These are phyloP conservation scores for Eira barbara DNA, from an alignment of 2,113 vertebrate species.

Conservation along the genomic window DNA sequence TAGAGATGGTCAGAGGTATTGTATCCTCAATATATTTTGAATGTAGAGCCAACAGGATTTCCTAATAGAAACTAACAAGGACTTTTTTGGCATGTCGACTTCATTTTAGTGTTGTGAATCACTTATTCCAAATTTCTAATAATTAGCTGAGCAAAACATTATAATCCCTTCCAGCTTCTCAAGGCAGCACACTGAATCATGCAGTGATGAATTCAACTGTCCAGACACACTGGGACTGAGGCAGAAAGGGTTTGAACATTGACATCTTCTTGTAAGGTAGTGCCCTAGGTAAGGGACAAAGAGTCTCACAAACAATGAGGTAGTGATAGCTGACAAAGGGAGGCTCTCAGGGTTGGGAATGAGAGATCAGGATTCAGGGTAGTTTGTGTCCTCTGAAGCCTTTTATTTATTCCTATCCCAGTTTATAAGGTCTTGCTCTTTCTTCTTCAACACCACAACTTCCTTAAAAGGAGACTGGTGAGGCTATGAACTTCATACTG, in stretches of 20 bases:
- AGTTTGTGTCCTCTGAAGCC: not conserved
- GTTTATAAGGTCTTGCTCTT: not conserved
- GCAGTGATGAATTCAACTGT: conserved; percentile 3
- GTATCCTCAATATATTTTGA: not conserved
- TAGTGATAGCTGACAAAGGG: not conserved
- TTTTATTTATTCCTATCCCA: not conserved
- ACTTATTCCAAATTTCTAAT: conserved; percentile 30
- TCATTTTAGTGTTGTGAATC: conserved; percentile 17
- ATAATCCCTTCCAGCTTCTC: conserved; percentile 47
- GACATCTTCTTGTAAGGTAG: not conserved
- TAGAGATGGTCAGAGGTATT: not conserved
- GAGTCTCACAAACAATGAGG: not conserved
- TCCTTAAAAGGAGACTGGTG: not conserved
- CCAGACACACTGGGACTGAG: not conserved
- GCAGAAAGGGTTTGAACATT: not conserved
- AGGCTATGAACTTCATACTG: not conserved
- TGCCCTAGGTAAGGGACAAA: not conserved
- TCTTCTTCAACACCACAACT: not conserved
- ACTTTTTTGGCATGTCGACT: not conserved
- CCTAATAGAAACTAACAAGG: not conserved
- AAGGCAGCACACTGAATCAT: not conserved
- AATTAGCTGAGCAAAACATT: conserved; percentile 47
- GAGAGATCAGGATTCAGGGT: not conserved
- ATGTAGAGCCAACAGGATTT: not conserved
- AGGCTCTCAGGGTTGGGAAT: not conserved